Percentiles rank a stretch among this genome's conserved stretches.
phyloP scores from a whole-genome alignment of 2,888 invertebrate species.

The Amaurobius ferox region DNA sequence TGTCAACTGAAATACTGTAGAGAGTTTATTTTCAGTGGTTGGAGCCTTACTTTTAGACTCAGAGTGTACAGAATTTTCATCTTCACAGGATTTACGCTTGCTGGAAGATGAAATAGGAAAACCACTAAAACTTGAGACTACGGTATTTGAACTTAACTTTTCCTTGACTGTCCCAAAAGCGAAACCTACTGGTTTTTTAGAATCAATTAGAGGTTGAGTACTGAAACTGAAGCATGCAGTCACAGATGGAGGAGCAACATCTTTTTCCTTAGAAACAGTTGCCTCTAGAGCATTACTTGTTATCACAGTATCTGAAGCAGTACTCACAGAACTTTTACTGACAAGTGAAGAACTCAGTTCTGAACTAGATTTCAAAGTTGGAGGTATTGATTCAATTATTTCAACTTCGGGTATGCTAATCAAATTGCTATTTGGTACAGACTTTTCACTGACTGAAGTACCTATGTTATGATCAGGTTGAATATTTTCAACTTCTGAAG shows the following conservation, averaged over 20 bases:
- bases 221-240: slow-evolving; percentile 4
- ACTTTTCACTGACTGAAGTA: background rate
- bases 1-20: background rate
- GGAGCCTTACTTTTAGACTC: too few relatives aligned
- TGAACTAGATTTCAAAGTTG: too few relatives aligned
- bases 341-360: too few relatives aligned
- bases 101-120: too few relatives aligned
- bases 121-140: too few relatives aligned
- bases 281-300: background rate
- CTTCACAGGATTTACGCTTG: too few relatives aligned
- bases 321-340: background rate
- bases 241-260: slow-evolving; percentile 1
- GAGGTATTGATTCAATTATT: background rate
- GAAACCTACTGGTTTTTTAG: background rate
- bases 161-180: too few relatives aligned
- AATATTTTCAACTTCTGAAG: background rate
- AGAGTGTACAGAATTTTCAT: too few relatives aligned
- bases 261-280: background rate
- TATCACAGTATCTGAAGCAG: background rate
- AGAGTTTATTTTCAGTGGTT: too few relatives aligned
- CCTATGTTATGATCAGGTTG: too few relatives aligned
- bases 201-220: background rate
- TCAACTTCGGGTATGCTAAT: background rate
- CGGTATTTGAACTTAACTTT: too few relatives aligned
- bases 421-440: background rate